These are phyloP conservation scores for Tangara arthus DNA, from an alignment of 2,797 vertebrate species.

Conservation along the genomic window DNA sequence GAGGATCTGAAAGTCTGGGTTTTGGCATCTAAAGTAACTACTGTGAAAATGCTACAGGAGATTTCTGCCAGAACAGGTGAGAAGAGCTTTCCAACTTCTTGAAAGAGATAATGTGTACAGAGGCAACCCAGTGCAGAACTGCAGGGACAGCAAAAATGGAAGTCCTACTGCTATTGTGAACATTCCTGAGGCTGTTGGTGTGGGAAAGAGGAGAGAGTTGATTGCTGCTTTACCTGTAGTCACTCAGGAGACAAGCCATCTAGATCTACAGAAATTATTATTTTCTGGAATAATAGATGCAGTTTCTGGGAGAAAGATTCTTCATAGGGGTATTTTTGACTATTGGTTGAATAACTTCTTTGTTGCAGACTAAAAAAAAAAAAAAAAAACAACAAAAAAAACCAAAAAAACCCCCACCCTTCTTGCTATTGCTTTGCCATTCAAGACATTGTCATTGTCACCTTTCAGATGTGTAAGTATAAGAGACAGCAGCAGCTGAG, in stretches of 20 bases:
- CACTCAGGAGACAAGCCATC: background rate
- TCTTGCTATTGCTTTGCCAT: background rate
- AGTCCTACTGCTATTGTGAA: background rate
- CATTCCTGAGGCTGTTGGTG: rapidly evolving
- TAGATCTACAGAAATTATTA: background rate
- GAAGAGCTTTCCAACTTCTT: background rate
- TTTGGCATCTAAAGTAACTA: background rate
- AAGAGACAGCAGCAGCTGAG: slow-evolving; percentile 65
- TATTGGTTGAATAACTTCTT: background rate
- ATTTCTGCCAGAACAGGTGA: background rate
- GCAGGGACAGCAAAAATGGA: background rate
- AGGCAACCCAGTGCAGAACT: background rate
- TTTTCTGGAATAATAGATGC: background rate
- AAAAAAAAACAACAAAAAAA: background rate
- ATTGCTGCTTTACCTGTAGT: background rate
- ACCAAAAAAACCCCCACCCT: too few species aligned
- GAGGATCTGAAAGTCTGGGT: background rate
- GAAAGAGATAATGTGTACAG: background rate
- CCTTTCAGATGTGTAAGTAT: slow-evolving; percentile 43
- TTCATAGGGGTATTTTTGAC: background rate
- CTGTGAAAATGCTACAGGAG: background rate
- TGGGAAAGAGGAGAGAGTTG: background rate
- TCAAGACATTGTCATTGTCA: slow-evolving; percentile 54
- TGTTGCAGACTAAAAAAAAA: background rate
- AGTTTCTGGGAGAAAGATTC: background rate